Evolutionary conservation across 2,113 vertebrate genomes (phyloP), one percentile per base, ranked within the genome.

Genomic region (Chlorodrepanis virens): DNA sequence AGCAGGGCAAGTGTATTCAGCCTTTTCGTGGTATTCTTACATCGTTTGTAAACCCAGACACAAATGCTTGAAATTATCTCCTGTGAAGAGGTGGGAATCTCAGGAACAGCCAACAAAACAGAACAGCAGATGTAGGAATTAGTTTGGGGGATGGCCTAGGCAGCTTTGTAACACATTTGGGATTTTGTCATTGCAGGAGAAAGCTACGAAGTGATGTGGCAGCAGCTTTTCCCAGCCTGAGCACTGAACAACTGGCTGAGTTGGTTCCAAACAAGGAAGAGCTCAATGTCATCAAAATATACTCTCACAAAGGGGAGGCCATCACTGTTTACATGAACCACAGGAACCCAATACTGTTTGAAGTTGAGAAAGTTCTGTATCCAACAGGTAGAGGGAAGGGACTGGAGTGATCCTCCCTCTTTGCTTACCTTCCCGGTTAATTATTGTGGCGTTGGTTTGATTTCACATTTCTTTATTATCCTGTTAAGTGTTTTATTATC

Each of bases 221-320:
- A 12, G 77, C 97, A 44, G 97, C 98, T 56, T 99, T 99, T 90
- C 98, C 99, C 25, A 87, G 76, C 15, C 97, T 99, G 35, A 98
- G 98, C 35, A 59, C 97, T 2, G 98, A 98, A 45, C 98, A 99
- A 56, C 49, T 99, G 78, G 97, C 98, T 12, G 98, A 99, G 78
- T 96, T 99, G 47, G 69, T 99, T 57, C 99, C 99, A 54, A 98
- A 98, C 97, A 99, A 99, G 97, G 99, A 99, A 28, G 99, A 99
- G 67, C 93, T 99, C 87, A 99, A 98, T 87, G 89, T 99, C 63
- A 96, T 99, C 84, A 99, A 99, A 97, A 93, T 99, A 50, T 98
- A 99, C 52, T 96, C 97, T 53, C 99, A 99, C 94, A 99, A 98
- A 96, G 99, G 99, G 90, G 99, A 99, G 71, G 94, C 98, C 0